Conservation (phyloP, 2,797 vertebrate genomes). For the Sciurus carolinensis region DNA sequence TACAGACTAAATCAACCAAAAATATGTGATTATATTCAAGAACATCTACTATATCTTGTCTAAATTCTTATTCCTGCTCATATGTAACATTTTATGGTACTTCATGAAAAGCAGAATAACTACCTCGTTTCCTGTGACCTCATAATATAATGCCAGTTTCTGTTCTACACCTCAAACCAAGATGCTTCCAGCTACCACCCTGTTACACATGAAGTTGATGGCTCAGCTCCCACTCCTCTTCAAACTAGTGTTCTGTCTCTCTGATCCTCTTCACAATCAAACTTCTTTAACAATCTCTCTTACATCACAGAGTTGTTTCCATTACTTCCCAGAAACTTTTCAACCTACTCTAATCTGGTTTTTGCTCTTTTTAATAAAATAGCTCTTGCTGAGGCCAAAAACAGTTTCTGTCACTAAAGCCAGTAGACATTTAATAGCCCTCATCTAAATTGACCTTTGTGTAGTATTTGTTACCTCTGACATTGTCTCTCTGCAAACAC, state of each 20-base stretch:
- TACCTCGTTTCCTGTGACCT: neutral
- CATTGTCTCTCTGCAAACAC: neutral
- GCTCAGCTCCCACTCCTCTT: neutral
- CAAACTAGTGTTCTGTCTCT: neutral
- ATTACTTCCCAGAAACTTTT: neutral
- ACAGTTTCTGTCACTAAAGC: neutral
- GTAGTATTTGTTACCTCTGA: neutral
- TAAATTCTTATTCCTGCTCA: neutral
- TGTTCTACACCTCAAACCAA: neutral
- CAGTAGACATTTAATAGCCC: neutral
- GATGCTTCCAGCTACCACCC: neutral
- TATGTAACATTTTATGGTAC: conserved; percentile 20
- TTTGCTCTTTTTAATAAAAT: conserved; percentile 12
- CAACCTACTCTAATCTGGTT: neutral
- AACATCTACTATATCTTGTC: neutral
- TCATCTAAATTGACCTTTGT: conserved; percentile 8
- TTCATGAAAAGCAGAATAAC: neutral
- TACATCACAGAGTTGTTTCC: neutral
- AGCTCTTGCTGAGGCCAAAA: neutral
- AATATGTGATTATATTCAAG: conserved; percentile 15
- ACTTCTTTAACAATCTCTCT: neutral
- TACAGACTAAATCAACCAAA: neutral
- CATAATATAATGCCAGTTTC: neutral
- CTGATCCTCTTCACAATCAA: neutral
- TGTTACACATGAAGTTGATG: neutral